These are phyloP conservation scores for Sclerodermus sp. DNA, from an alignment of 2,888 invertebrate genomes.

Conservation along the genomic window DNA sequence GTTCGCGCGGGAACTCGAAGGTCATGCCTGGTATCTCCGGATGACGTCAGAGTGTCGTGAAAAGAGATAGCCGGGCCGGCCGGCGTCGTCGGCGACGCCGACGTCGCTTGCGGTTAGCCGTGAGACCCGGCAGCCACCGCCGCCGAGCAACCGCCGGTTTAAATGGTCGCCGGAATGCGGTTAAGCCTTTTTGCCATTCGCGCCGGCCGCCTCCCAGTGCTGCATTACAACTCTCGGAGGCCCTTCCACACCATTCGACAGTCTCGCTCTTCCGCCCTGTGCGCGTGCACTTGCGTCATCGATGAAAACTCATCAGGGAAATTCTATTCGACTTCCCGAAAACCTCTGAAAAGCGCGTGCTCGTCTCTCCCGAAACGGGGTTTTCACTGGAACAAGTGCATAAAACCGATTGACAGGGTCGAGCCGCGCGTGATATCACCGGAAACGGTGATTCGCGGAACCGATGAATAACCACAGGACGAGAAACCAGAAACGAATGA, in stretches of 20 bases:
- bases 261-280: neutral
- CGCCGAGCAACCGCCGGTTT: slow-evolving; percentile 38
- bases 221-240: slow-evolving; percentile 13
- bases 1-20: slow-evolving; percentile 54
- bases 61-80: too few relatives aligned
- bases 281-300: slow-evolving; percentile 2
- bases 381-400: too few relatives aligned
- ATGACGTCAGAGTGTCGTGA: slow-evolving; percentile 40
- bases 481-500: too few relatives aligned
- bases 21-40: slow-evolving; percentile 50
- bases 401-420: too few relatives aligned
- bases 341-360: too few relatives aligned
- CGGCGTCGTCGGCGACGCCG: slow-evolving; percentile 16
- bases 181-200: slow-evolving; percentile 53
- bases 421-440: too few relatives aligned
- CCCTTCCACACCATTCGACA: slow-evolving; percentile 13
- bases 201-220: slow-evolving; percentile 29
- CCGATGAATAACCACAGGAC: too few relatives aligned
- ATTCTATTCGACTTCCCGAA: too few relatives aligned
- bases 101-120: slow-evolving; percentile 37
- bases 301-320: slow-evolving; percentile 4
- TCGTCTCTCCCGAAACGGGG: too few relatives aligned
- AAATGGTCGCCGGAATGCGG: slow-evolving; percentile 55
- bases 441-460: too few relatives aligned
- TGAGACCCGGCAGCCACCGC: slow-evolving; percentile 32